Base-by-base conservation (phyloP, 2,113 vertebrate species). In the Pogona vitticeps region DNA sequence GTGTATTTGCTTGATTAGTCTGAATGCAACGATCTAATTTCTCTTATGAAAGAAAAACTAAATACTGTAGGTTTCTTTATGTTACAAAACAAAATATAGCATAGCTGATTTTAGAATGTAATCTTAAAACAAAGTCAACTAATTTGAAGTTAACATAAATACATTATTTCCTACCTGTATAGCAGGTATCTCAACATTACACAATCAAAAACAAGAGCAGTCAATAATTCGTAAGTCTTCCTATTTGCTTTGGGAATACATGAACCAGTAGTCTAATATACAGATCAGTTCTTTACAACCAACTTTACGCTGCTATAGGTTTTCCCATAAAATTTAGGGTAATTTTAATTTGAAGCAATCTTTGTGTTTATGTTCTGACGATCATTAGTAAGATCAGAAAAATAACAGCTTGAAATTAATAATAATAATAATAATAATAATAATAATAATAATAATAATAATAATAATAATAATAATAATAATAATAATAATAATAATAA, bases 41-140 rank as follows among this genome's bases (percentile, higher is more conserved):
- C 71, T 88, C 58, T 20, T 6, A 15, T 33, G 0, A 36, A 83
- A 56, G 10, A 7, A 72, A 89, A 90, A 6, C 17, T 46, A 4
- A 94, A 71, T 58, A n/a, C n/a, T n/a, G n/a, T n/a, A 4, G 10
- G 80, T 84, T 84, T 21, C 63, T 76, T 75, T 80, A 26, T n/a
- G 59, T 3, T 68, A 0, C 8, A 20, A 88, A 28, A 72, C 78
- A 0, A 42, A 4, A 83, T 1, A 67, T 1, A 56, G 18, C 31
- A 0, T 0, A 26, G 12, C 76, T 63, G 76, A 0, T 0, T 82
- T 58, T 2, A 67, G 9, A 82, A 6, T 84, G 82, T 0, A 0
- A 21, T 58, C 63, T 82, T 86, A 52, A 72, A 3, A 46, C 1
- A 63, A 59, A 72, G 6, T 77, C 20, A 40, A 36, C 58, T 70